phyloP scores from a whole-genome alignment of 2,797 vertebrate genomes.

The Eremophila alpestris region DNA sequence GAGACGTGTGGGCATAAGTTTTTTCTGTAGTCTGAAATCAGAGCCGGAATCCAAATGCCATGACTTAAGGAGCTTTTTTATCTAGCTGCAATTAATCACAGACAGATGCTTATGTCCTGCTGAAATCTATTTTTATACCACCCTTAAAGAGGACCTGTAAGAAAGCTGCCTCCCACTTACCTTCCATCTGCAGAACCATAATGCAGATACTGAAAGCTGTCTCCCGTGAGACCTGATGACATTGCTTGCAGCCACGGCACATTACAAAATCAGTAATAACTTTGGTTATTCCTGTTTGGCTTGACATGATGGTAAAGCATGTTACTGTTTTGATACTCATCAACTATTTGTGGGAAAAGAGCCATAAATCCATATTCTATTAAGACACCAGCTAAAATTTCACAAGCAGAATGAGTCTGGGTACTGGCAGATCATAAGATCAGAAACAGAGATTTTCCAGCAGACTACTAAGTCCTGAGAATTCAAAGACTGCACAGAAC shows the following conservation, averaged over 20 bases:
- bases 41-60: not conserved
- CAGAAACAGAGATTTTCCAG: not conserved
- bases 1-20: not conserved
- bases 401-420: not conserved
- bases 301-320: not conserved
- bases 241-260: not conserved
- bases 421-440: not conserved
- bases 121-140: slow-evolving; percentile 25
- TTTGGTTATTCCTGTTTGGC: not conserved
- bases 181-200: slow-evolving; percentile 31
- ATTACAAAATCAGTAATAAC: not conserved
- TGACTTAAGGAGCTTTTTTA: not conserved
- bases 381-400: not conserved
- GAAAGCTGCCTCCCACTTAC: not conserved
- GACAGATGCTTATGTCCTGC: not conserved
- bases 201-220: not conserved
- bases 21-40: not conserved
- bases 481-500: not conserved
- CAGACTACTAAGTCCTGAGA: not conserved
- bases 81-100: not conserved
- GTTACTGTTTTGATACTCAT: not conserved
- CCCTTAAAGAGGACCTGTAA: not conserved
- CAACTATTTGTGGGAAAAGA: not conserved
- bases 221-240: not conserved
- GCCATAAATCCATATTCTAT: not conserved